Conservation (phyloP, 1,140 invertebrate genomes). For the Papilio xuthus region DNA sequence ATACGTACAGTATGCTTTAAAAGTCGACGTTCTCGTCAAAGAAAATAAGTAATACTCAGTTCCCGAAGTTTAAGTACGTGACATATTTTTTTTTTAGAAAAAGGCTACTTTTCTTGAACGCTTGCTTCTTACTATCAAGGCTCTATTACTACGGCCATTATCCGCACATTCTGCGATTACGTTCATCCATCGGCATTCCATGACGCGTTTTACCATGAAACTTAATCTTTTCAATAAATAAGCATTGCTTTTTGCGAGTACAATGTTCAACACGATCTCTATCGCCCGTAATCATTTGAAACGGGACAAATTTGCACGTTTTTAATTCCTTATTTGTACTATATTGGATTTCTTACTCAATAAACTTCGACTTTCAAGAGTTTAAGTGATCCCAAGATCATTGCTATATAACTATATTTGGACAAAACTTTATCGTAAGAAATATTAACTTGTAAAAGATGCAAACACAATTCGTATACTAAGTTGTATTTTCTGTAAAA, state of each 20-base stretch:
- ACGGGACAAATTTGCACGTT: slow-evolving; percentile 13
- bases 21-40: not conserved
- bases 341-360: slow-evolving; percentile 2
- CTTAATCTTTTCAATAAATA: slow-evolving; percentile 32
- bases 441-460: not conserved
- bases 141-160: slow-evolving; percentile 23
- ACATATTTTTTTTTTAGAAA: not conserved
- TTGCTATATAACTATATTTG: not conserved
- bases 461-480: not conserved
- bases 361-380: not conserved
- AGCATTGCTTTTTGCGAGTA: slow-evolving; percentile 25
- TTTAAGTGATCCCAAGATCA: not conserved
- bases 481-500: not conserved
- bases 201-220: slow-evolving; percentile 33
- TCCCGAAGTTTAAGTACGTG: too few species aligned
- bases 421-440: not conserved
- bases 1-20: not conserved
- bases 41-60: too few species aligned
- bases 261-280: not conserved
- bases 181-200: slow-evolving; percentile 15
- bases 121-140: not conserved
- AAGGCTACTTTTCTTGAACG: not conserved
- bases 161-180: slow-evolving; percentile 5
- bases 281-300: not conserved
- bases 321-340: slow-evolving; percentile 7